Conservation (phyloP, 2,113 vertebrate species). For the Solea senegalensis region DNA sequence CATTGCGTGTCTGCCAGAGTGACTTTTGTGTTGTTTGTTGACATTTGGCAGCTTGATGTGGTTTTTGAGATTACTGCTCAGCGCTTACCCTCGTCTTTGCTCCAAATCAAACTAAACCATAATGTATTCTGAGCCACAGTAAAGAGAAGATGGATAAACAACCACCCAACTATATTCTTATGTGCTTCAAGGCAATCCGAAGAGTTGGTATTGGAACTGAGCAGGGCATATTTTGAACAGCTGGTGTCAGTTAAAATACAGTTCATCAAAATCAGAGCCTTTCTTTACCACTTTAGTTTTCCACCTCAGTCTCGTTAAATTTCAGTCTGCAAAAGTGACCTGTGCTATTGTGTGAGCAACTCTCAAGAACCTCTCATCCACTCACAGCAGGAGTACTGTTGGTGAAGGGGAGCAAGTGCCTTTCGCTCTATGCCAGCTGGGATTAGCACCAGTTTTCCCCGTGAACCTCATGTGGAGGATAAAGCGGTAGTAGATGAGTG, state of each 20-base stretch:
- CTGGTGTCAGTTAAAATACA: background rate
- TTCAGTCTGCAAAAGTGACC: background rate
- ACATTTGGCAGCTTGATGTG: constrained; percentile 70
- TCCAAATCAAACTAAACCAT: constrained; percentile 41
- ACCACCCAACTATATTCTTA: background rate
- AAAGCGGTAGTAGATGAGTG: too few species aligned
- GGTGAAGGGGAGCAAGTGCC: background rate
- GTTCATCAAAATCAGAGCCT: too few species aligned
- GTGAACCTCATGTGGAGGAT: too few species aligned
- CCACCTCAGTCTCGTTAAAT: background rate
- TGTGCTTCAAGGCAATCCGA: background rate
- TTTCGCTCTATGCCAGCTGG: too few species aligned
- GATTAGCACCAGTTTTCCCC: too few species aligned
- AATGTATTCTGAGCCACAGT: constrained; percentile 26
- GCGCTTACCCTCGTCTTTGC: constrained; percentile 21
- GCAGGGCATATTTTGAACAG: background rate
- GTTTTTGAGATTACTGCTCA: constrained; percentile 58
- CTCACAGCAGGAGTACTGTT: background rate
- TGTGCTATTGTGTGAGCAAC: background rate
- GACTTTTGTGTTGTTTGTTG: constrained; percentile 69
- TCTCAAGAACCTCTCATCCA: background rate
- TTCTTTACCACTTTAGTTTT: background rate
- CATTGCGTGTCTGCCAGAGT: constrained; percentile 53
- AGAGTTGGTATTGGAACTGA: background rate
- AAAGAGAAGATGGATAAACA: constrained; percentile 7